phyloP scores from a whole-genome alignment of 2,113 vertebrate species.

The Stigmatopora nigra region DNA sequence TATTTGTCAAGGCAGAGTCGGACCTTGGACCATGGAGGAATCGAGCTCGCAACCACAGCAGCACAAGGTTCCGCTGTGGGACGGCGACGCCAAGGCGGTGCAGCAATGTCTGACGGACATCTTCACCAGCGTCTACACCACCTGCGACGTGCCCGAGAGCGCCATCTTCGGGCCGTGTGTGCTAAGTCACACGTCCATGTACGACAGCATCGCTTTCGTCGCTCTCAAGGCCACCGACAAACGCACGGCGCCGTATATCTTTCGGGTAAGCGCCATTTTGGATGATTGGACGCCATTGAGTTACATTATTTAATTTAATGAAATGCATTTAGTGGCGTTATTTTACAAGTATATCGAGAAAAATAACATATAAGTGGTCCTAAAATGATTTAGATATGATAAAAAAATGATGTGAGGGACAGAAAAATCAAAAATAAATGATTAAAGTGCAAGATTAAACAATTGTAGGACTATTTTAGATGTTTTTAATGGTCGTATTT shows the following conservation, averaged over 20 bases:
- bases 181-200: constrained; percentile 91
- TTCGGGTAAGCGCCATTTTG: constrained; percentile 72
- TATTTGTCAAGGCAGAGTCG: constrained; percentile 27
- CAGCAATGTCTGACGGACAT: constrained; percentile 97
- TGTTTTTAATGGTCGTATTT: too few relatives aligned
- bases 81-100: constrained; percentile 89
- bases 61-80: constrained; percentile 79
- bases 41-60: constrained; percentile 66
- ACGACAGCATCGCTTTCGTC: constrained; percentile 97
- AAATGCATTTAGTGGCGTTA: too few relatives aligned
- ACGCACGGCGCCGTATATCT: constrained; percentile 92
- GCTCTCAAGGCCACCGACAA: constrained; percentile 95
- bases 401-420: too few relatives aligned
- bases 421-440: too few relatives aligned
- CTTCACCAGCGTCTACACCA: constrained; percentile 96
- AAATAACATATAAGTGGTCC: too few relatives aligned
- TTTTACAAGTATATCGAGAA: too few relatives aligned
- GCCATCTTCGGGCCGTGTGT: constrained; percentile 95
- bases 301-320: too few relatives aligned
- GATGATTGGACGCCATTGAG: too few relatives aligned
- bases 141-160: constrained; percentile 93
- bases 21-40: constrained; percentile 79
- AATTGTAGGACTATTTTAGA: too few relatives aligned
- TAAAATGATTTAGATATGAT: too few relatives aligned
- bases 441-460: too few relatives aligned